A percentile compares a stretch with the other conserved stretches of the same genome.
Evolutionary conservation across 1,140 invertebrate species (phyloP).

Genomic region (Protaetia brevitarsis): DNA sequence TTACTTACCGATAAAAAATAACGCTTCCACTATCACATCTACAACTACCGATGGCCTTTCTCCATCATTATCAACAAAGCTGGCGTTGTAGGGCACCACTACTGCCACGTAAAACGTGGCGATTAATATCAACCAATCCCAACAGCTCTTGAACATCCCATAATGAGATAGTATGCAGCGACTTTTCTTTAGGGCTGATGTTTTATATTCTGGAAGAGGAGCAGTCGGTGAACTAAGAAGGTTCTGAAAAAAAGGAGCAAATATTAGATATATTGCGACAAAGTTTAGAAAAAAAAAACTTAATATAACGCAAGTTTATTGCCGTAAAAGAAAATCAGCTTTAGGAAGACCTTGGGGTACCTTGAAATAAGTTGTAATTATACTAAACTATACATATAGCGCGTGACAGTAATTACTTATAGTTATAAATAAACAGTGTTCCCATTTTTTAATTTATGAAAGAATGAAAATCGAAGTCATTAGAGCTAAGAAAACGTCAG

Average conservation of each 20-base stretch:
- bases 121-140: conserved; percentile 98
- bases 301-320: too few relatives aligned
- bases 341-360: too few relatives aligned
- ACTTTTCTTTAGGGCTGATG: conserved; percentile 88
- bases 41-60: conserved; percentile 80
- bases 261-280: background rate
- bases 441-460: too few relatives aligned
- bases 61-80: conserved; percentile 69
- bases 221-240: conserved; percentile 80
- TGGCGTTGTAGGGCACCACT: conserved; percentile 97
- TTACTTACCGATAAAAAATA: conserved; percentile 89
- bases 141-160: conserved; percentile 96
- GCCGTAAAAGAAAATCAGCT: too few relatives aligned
- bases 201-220: conserved; percentile 95
- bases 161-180: conserved; percentile 95
- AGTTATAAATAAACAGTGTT: too few relatives aligned
- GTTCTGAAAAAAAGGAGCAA: conserved; percentile 59
- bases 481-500: too few relatives aligned
- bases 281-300: too few relatives aligned
- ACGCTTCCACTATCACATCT: conserved; percentile 91
- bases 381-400: too few relatives aligned
- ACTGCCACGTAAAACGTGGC: conserved; percentile 98
- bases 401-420: too few relatives aligned
- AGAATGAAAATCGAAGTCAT: too few relatives aligned
- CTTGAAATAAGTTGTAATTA: too few relatives aligned